Conservation (phyloP, 2,888 invertebrate genomes). For the Andrena dorsata region DNA sequence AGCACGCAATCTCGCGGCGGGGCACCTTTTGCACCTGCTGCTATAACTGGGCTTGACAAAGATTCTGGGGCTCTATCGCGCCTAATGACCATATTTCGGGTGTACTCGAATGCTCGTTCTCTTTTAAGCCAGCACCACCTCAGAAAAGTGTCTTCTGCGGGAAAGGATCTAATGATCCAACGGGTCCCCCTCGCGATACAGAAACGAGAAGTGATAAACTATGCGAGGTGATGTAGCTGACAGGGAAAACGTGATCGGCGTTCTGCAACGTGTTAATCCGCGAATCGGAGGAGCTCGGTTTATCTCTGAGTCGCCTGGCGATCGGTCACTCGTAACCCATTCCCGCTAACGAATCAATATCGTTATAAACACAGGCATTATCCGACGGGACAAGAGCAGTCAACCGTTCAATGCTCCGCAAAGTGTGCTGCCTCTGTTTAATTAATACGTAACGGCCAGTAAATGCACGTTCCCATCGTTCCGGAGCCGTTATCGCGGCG, state of each 20-base stretch:
- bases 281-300: slow-evolving; percentile 7
- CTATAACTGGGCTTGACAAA: too few species aligned
- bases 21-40: slow-evolving; percentile 43
- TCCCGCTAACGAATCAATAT: slow-evolving; percentile 68
- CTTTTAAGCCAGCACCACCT: too few species aligned
- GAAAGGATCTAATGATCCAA: too few species aligned
- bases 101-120: too few species aligned
- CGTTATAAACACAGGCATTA: slow-evolving; percentile 65
- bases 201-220: too few species aligned
- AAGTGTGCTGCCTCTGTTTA: slow-evolving; percentile 56
- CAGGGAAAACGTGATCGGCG: too few species aligned
- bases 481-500: slow-evolving; percentile 30
- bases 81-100: too few species aligned
- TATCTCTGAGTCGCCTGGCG: slow-evolving; percentile 32
- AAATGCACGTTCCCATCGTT: slow-evolving; percentile 41
- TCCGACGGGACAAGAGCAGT: slow-evolving; percentile 69
- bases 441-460: slow-evolving; percentile 63
- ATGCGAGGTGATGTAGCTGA: too few species aligned
- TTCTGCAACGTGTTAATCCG: slow-evolving; percentile 17
- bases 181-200: too few species aligned
- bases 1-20: slow-evolving; percentile 39
- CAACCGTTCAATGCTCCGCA: slow-evolving; percentile 66
- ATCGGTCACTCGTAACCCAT: slow-evolving; percentile 44
- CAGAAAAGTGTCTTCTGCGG: too few species aligned
- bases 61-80: too few species aligned